A percentile compares a stretch with the other conserved stretches of the same genome.
phyloP scores from a whole-genome alignment of 2,113 vertebrate species.

The Pollimyrus isidori region DNA sequence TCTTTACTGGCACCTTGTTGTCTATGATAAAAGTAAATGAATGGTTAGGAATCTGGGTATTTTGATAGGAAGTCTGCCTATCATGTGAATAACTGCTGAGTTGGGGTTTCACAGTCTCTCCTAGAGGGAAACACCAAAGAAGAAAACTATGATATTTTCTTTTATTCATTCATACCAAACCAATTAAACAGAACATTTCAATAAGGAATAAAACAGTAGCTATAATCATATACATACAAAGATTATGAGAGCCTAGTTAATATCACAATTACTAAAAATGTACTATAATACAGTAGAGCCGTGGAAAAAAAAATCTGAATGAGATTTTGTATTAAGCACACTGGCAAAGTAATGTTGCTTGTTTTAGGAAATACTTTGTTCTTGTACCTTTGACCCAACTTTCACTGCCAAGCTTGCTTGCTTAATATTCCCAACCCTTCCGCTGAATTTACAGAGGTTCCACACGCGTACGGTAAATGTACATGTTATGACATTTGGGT shows the following conservation, averaged over 20 bases:
- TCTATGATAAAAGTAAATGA: neutral
- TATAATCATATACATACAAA: neutral
- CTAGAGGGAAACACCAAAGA: neutral
- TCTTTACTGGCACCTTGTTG: neutral
- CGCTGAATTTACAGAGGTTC: neutral
- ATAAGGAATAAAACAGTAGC: neutral
- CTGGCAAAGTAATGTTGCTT: constrained; percentile 34
- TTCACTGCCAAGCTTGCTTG: constrained; percentile 1
- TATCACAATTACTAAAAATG: neutral
- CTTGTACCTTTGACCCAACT: constrained; percentile 35
- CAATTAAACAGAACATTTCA: neutral
- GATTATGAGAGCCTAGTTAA: neutral
- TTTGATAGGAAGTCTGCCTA: neutral
- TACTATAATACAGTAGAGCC: neutral
- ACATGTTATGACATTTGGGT: neutral
- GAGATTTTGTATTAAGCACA: constrained; percentile 6
- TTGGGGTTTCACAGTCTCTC: neutral
- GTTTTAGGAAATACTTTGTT: constrained; percentile 41
- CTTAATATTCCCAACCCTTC: constrained; percentile 18
- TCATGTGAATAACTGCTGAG: neutral
- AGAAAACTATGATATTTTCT: neutral
- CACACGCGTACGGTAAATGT: neutral
- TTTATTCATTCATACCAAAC: neutral
- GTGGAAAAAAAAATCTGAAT: neutral
- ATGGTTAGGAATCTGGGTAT: neutral